These are phyloP conservation scores for Agrilus planipennis DNA, from an alignment of 1,140 invertebrate species.

Conservation along the genomic window DNA sequence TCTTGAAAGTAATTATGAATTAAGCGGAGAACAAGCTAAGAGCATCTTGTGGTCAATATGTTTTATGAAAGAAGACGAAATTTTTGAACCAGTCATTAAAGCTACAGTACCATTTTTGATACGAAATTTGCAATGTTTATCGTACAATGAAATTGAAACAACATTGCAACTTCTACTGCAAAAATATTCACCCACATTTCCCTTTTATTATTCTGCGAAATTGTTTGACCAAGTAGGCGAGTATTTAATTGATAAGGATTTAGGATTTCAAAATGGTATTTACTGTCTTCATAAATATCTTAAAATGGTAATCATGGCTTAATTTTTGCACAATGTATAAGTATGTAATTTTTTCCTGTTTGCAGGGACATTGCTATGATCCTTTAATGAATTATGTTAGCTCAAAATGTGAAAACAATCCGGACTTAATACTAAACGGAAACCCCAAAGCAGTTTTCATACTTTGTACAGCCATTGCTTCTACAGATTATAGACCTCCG, in stretches of 20 bases:
- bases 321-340: background rate
- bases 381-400: slow-evolving; percentile 43
- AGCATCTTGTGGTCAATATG: slow-evolving; percentile 40
- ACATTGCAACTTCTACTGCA: slow-evolving; percentile 35
- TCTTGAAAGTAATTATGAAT: slow-evolving; percentile 22
- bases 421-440: slow-evolving; percentile 26
- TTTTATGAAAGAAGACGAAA: slow-evolving; percentile 30
- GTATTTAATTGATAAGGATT: slow-evolving; percentile 36
- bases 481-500: slow-evolving; percentile 44
- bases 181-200: slow-evolving; percentile 31
- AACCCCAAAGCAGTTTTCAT: slow-evolving; percentile 32
- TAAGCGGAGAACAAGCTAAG: slow-evolving; percentile 34
- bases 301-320: slow-evolving; percentile 37
- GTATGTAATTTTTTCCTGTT: slow-evolving; percentile 8
- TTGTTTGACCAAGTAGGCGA: slow-evolving; percentile 39
- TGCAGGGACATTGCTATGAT: slow-evolving; percentile 40
- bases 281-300: slow-evolving; percentile 38
- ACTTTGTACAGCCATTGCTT: slow-evolving; percentile 38
- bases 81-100: slow-evolving; percentile 35
- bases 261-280: slow-evolving; percentile 38
- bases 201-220: slow-evolving; percentile 44
- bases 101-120: slow-evolving; percentile 33
- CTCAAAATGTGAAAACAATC: slow-evolving; percentile 32
- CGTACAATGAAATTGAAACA: slow-evolving; percentile 36
- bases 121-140: slow-evolving; percentile 31